These are phyloP conservation scores for Neotoma lepida DNA, from an alignment of 2,113 vertebrate genomes.

Conservation along the genomic window DNA sequence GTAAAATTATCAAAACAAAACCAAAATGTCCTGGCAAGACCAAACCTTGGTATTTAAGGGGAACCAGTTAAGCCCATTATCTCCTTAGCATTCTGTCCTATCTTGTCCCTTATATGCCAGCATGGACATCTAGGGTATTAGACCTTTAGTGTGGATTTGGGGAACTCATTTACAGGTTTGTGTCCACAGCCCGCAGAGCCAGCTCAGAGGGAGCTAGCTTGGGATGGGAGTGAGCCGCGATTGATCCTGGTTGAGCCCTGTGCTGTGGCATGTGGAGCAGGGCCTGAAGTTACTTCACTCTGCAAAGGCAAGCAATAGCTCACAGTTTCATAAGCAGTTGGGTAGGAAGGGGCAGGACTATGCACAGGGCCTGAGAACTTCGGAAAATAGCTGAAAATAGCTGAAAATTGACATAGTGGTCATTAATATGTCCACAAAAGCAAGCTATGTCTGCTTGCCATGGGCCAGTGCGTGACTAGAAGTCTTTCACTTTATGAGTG, in stretches of 20 bases:
- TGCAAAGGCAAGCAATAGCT: accelerated
- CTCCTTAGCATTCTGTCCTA: not conserved
- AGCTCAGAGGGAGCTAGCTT: accelerated
- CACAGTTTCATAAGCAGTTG: accelerated
- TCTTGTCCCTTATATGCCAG: not conserved
- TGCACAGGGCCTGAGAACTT: accelerated
- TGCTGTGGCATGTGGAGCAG: accelerated
- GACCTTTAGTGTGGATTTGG: accelerated
- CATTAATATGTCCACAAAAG: accelerated
- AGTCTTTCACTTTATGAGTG: not conserved
- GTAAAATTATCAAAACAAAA: not conserved
- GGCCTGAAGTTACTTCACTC: not conserved
- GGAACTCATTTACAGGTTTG: not conserved
- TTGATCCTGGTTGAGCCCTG: accelerated
- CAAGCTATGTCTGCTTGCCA: not conserved
- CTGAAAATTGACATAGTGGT: accelerated
- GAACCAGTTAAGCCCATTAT: accelerated
- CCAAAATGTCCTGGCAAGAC: not conserved
- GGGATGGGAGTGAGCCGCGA: accelerated
- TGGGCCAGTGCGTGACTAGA: not conserved
- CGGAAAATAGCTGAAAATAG: accelerated
- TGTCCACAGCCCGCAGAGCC: too few relatives aligned
- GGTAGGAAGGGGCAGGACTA: not conserved
- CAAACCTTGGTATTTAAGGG: not conserved
- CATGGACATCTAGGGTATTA: not conserved